Base-by-base conservation (phyloP, 2,888 invertebrate genomes). In the Lasioglossum lativentre region DNA sequence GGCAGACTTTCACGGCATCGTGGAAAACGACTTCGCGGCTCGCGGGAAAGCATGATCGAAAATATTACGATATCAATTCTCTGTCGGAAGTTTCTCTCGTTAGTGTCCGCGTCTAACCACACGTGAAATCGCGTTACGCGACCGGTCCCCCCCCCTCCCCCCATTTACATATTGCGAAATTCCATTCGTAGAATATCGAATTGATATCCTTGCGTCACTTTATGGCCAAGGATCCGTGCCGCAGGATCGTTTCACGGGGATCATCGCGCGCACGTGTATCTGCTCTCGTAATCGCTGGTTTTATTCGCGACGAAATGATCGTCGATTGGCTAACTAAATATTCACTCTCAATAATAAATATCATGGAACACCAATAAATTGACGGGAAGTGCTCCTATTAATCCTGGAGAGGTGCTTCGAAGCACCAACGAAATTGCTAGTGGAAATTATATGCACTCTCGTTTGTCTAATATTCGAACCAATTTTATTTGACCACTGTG, bases 131-230 rank as follows among this genome's bases (percentile, higher is more conserved):
- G 23, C 27, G 75, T 75, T 78, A 42, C 74, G 56, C 45, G 83
- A 74, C 68, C 73, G 73, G 59, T 47, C 40, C 45, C n/a, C n/a
- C n/a, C n/a, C n/a, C n/a, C n/a, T n/a, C n/a, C n/a, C n/a, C 34
- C 56, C 52, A 80, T 83, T 85, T 85, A 63, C 85, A 85, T 80
- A 70, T 85, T 85, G 75, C 85, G 83, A 83, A 74, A 85, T 83
- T 19, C 27, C 40, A 40, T 42, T 34, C 71, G 45, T 73, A 30
- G 59, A 63, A 47, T 30, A 47, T 73, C 82, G 78, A 79, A 75
- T 79, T 79, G 75, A 85, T 75, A 79, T 79, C 30, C 70, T 85
- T 80, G 42, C 79, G 79, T 83, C 77, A 82, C 16, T 74, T 70
- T 56, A 42, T 34, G 47, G 10, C 23, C 27, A 19, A 19, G 42